Evolutionary conservation across 92 coral and sea anemone genomes (phyloP).

Genomic region (Anthopleura xanthogrammica): DNA sequence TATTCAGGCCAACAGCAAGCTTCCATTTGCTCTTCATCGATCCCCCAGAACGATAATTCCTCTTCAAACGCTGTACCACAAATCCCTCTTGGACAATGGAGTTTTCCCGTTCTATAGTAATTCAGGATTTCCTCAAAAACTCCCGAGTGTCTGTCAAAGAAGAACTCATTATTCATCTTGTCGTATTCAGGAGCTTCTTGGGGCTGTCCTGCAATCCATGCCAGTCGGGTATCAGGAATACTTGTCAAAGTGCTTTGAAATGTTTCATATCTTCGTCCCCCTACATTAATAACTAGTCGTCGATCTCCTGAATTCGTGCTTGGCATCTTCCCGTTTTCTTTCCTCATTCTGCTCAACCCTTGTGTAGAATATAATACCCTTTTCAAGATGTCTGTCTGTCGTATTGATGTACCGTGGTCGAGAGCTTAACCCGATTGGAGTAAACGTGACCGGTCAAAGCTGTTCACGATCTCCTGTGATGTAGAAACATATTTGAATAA

Average conservation of each 20-base stretch:
- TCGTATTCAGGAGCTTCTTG: slow-evolving; percentile 62
- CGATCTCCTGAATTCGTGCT: slow-evolving; percentile 21
- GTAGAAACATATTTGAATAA: background rate
- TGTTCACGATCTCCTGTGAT: slow-evolving; percentile 10
- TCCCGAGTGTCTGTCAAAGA: slow-evolving; percentile 77
- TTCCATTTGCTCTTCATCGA: slow-evolving; percentile 74
- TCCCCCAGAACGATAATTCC: slow-evolving; percentile 85
- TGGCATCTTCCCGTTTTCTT: slow-evolving; percentile 9
- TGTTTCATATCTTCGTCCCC: slow-evolving; percentile 74
- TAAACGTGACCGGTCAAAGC: slow-evolving; percentile 4
- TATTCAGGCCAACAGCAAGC: slow-evolving; percentile 85
- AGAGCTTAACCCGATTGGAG: slow-evolving; percentile 2
- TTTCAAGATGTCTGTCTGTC: background rate
- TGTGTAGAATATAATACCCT: background rate
- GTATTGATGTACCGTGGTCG: background rate
- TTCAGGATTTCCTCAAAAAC: slow-evolving; percentile 72
- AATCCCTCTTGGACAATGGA: slow-evolving; percentile 77
- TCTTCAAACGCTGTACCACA: slow-evolving; percentile 76
- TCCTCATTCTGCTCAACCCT: background rate
- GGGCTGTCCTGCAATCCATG: slow-evolving; percentile 68
- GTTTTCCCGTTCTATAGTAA: slow-evolving; percentile 78
- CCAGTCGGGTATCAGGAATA: slow-evolving; percentile 75
- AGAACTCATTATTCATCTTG: slow-evolving; percentile 62
- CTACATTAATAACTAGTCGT: slow-evolving; percentile 68
- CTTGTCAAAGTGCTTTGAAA: slow-evolving; percentile 66